phyloP scores from a whole-genome alignment of 2,797 vertebrate species.

The Molossus alvarezi region DNA sequence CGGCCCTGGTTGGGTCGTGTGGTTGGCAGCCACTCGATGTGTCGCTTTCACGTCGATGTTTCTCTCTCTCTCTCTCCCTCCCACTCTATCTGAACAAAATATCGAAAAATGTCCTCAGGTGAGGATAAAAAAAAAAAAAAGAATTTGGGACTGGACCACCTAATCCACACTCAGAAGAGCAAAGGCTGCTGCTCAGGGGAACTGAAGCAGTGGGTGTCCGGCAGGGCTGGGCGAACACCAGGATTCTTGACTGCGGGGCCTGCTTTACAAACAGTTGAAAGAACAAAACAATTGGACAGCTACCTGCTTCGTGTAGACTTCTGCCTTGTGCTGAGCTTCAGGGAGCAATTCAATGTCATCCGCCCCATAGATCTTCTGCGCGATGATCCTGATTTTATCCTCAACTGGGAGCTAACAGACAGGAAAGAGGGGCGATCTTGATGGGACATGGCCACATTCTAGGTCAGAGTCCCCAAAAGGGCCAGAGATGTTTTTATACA shows the following conservation, averaged over 20 bases:
- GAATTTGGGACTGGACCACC: not conserved
- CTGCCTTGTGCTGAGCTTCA: constrained; percentile 96
- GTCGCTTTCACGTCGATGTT: no score
- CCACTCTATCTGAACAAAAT: no score
- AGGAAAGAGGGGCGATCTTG: not conserved
- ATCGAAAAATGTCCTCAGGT: no score
- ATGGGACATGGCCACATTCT: not conserved
- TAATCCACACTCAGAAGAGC: not conserved
- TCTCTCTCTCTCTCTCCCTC: no score
- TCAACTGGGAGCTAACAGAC: constrained; percentile 92
- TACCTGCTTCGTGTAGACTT: constrained; percentile 98
- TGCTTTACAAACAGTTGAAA: constrained; percentile 4
- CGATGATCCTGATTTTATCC: constrained; percentile 97
- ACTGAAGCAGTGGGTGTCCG: not conserved
- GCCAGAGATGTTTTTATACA: not conserved
- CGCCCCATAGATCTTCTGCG: constrained; percentile 97
- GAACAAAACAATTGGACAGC: not conserved
- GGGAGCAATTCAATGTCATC: constrained; percentile 97
- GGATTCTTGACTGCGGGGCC: not conserved
- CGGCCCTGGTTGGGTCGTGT: no score
- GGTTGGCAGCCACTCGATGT: no score
- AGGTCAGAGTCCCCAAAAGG: not conserved
- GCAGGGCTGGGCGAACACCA: not conserved
- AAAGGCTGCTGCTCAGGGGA: not conserved
- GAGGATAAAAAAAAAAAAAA: not conserved